These are phyloP conservation scores for Carapus acus DNA, from an alignment of 2,797 vertebrate species.

Conservation along the genomic window DNA sequence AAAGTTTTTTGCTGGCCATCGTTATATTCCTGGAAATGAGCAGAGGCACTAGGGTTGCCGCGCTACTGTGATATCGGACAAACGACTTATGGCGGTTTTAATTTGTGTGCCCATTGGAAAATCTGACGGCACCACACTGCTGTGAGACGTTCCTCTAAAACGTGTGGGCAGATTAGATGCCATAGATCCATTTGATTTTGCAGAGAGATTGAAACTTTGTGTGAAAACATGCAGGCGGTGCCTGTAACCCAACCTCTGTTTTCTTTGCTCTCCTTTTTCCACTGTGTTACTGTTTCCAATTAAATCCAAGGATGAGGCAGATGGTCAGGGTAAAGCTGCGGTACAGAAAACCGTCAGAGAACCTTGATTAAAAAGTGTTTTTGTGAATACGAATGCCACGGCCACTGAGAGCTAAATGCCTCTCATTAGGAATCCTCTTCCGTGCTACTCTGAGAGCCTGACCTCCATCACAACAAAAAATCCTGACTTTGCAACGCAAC, in stretches of 20 bases:
- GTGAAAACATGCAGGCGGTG: slow-evolving; percentile 10
- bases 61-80: background rate
- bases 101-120: background rate
- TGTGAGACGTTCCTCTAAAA: too few species aligned
- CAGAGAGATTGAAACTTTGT: slow-evolving; percentile 9
- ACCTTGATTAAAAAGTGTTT: background rate
- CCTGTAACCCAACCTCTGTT: background rate
- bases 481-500: background rate
- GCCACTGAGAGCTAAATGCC: background rate
- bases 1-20: slow-evolving; percentile 14
- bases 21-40: slow-evolving; percentile 13
- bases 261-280: background rate
- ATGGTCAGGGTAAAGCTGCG: slow-evolving; percentile 1
- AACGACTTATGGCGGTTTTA: background rate
- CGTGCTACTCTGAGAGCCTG: slow-evolving; percentile 3
- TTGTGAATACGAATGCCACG: background rate
- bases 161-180: slow-evolving; percentile 5
- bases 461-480: background rate
- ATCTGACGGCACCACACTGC: background rate
- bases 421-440: slow-evolving; percentile 7
- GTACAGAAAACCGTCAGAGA: background rate
- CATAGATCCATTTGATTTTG: slow-evolving; percentile 16
- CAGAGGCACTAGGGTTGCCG: background rate
- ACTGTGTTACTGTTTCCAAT: slow-evolving; percentile 1
- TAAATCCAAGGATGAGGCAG: slow-evolving; percentile 2